Percentiles rank a stretch among this genome's conserved stretches.
Conservation (phyloP, 1,140 invertebrate genomes). For the Eriosoma lanigerum region DNA sequence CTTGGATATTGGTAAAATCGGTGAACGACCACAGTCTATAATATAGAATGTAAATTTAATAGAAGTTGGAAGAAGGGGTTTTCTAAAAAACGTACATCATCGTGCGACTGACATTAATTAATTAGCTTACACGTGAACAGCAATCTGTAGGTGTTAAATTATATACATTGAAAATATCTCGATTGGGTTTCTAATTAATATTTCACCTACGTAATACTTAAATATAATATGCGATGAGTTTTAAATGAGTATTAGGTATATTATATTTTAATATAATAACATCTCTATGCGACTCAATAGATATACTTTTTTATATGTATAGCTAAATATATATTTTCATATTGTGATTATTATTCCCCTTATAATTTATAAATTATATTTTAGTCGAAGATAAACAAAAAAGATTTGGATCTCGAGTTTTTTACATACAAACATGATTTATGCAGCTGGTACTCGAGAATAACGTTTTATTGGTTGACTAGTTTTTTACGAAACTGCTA, state of each 20-base stretch:
- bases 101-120: constrained; percentile 1
- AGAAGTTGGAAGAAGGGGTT: not conserved
- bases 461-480: constrained; percentile 78
- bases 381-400: constrained; percentile 1
- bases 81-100: not conserved
- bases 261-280: not conserved
- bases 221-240: not conserved
- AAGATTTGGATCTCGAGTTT: constrained; percentile 37
- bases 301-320: not conserved
- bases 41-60: not conserved
- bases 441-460: constrained; percentile 69
- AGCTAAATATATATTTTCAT: too few species aligned
- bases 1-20: not conserved
- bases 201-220: constrained; percentile 14
- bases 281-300: not conserved
- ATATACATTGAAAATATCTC: not conserved
- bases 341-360: too few species aligned
- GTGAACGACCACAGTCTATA: not conserved
- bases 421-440: constrained; percentile 62
- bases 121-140: constrained; percentile 12
- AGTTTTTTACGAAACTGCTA: constrained; percentile 69
- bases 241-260: not conserved
- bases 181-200: constrained; percentile 38
- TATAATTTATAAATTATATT: not conserved
- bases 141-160: constrained; percentile 40